phyloP scores from a whole-genome alignment of 2,797 vertebrate genomes.

The Saguinus oedipus region DNA sequence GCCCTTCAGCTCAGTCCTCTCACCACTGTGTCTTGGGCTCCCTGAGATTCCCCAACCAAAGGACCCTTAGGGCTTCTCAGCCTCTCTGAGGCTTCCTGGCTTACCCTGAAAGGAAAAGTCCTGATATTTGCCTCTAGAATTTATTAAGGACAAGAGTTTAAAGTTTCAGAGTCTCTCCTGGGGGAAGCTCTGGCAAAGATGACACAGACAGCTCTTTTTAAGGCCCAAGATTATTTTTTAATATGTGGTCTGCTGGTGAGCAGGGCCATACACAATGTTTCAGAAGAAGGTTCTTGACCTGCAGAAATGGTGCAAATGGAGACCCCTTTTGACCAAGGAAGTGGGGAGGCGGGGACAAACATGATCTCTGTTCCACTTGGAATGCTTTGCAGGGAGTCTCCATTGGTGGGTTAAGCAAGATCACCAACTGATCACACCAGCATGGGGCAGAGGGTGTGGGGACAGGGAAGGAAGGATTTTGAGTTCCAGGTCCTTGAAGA shows the following conservation, averaged over 20 bases:
- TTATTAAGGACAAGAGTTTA: conserved; percentile 8
- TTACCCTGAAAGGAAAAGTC: neutral
- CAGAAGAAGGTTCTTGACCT: conserved; percentile 3
- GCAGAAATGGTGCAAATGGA: neutral
- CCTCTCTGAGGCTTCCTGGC: neutral
- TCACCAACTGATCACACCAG: neutral
- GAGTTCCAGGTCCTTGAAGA: neutral
- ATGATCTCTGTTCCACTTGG: neutral
- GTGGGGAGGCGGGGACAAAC: neutral
- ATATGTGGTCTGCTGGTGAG: neutral
- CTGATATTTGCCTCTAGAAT: neutral
- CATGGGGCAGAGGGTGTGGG: neutral
- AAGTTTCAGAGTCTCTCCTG: neutral
- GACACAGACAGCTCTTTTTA: conserved; percentile 20
- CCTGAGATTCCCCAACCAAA: neutral
- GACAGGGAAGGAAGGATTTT: neutral
- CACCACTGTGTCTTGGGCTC: neutral
- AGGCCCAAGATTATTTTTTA: neutral
- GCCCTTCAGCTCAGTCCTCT: neutral
- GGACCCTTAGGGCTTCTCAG: neutral
- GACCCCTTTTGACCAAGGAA: neutral
- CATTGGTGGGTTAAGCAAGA: neutral
- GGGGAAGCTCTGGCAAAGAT: conserved; percentile 26
- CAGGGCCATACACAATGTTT: neutral
- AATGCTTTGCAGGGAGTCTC: neutral